Evolutionary conservation across 1,140 invertebrate genomes (phyloP).

Genomic region (Helicoverpa armigera): DNA sequence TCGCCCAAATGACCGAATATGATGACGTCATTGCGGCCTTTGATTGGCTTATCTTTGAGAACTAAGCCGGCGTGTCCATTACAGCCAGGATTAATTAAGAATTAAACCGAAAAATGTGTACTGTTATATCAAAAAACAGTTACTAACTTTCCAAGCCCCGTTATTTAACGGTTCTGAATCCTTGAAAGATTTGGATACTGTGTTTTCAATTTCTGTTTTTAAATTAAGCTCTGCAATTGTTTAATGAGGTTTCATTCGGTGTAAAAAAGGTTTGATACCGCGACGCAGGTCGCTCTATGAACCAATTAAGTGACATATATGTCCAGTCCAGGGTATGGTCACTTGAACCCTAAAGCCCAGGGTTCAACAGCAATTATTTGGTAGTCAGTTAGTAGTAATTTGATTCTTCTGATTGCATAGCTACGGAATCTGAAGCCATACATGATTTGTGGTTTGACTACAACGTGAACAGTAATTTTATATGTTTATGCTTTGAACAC

Average conservation of each 20-base stretch:
- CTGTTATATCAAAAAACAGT: neutral
- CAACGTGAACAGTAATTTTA: neutral
- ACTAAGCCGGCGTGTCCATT: neutral
- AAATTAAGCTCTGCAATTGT: neutral
- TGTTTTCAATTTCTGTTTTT: neutral
- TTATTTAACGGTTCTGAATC: conserved; percentile 21
- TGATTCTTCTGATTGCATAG: neutral
- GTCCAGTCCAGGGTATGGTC: too few relatives aligned
- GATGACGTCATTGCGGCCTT: conserved; percentile 10
- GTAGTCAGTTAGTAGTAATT: neutral
- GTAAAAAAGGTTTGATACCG: too few relatives aligned
- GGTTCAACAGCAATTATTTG: neutral
- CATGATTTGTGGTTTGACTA: conserved; percentile 10
- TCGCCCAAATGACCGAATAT: conserved; percentile 16
- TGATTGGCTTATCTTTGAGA: conserved; percentile 38
- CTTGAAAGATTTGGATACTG: neutral
- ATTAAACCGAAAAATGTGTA: conserved; percentile 9
- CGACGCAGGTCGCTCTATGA: too few relatives aligned
- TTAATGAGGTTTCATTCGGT: too few relatives aligned
- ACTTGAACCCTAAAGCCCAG: too few relatives aligned
- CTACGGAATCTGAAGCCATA: conserved; percentile 11
- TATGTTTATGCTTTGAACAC: neutral
- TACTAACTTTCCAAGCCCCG: neutral
- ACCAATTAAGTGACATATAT: too few relatives aligned
- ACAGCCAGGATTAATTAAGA: conserved; percentile 26